phyloP scores from a whole-genome alignment of 2,113 vertebrate genomes.

The Rhinolophus sinicus region DNA sequence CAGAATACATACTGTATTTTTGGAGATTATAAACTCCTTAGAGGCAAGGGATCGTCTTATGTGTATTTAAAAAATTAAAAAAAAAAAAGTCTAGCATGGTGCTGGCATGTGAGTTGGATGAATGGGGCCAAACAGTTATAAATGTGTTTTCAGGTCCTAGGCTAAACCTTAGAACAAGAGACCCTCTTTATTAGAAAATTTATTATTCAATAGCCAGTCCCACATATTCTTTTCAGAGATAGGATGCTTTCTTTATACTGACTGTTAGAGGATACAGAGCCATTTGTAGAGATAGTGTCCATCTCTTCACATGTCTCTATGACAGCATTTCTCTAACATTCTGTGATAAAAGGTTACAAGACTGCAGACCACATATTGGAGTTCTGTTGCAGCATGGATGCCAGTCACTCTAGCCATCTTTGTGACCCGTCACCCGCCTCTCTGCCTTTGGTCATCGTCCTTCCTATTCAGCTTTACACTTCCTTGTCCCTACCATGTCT shows the following conservation, averaged over 20 bases:
- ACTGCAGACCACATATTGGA: background rate
- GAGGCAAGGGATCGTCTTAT: background rate
- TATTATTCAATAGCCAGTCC: background rate
- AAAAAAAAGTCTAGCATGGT: background rate
- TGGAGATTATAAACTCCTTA: background rate
- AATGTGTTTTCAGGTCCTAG: background rate
- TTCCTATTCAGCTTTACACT: background rate
- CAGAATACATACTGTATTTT: background rate
- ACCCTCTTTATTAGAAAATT: background rate
- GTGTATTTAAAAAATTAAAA: background rate
- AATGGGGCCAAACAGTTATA: background rate
- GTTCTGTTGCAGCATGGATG: background rate
- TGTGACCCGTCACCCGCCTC: background rate
- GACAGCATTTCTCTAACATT: background rate
- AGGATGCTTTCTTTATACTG: constrained; percentile 6
- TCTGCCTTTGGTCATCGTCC: background rate
- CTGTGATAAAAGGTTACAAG: background rate
- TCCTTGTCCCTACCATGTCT: background rate
- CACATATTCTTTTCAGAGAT: background rate
- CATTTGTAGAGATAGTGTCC: background rate
- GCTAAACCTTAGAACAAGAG: background rate
- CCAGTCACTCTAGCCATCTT: background rate
- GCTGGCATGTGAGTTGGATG: background rate
- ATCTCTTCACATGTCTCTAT: background rate
- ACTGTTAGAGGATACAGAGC: background rate